phyloP scores from a whole-genome alignment of 2,888 invertebrate species.

The Malacosoma neustria region DNA sequence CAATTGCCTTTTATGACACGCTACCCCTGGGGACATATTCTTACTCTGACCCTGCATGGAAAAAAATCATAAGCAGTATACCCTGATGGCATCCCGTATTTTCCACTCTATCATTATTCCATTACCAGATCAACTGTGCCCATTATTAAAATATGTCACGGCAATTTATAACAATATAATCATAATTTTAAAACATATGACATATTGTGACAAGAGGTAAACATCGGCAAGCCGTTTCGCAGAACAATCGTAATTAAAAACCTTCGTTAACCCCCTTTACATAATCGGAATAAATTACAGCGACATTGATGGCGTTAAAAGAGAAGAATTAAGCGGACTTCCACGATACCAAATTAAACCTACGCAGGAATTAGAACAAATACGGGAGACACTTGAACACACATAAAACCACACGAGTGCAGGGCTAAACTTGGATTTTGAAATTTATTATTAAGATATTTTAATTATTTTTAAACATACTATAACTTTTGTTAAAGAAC shows the following conservation, averaged over 20 bases:
- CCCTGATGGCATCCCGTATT: too few relatives aligned
- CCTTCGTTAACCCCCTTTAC: background rate
- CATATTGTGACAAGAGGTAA: background rate
- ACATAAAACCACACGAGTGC: slow-evolving; percentile 62
- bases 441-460: too few relatives aligned
- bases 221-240: background rate
- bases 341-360: slow-evolving; percentile 52
- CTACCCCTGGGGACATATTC: too few relatives aligned
- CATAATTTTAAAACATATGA: background rate
- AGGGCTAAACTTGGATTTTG: slow-evolving; percentile 52
- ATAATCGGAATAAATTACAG: slow-evolving; percentile 1
- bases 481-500: too few relatives aligned
- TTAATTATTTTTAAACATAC: too few relatives aligned
- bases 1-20: too few relatives aligned
- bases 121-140: too few relatives aligned
- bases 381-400: slow-evolving; percentile 68
- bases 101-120: too few relatives aligned
- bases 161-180: background rate
- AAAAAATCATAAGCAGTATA: too few relatives aligned
- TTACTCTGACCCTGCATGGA: too few relatives aligned
- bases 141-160: background rate
- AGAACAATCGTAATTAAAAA: background rate
- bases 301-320: slow-evolving; percentile 5
- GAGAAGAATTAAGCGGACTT: slow-evolving; percentile 29
- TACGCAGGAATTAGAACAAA: slow-evolving; percentile 73